phyloP scores from a whole-genome alignment of 2,888 invertebrate species.

The Noctua comes region DNA sequence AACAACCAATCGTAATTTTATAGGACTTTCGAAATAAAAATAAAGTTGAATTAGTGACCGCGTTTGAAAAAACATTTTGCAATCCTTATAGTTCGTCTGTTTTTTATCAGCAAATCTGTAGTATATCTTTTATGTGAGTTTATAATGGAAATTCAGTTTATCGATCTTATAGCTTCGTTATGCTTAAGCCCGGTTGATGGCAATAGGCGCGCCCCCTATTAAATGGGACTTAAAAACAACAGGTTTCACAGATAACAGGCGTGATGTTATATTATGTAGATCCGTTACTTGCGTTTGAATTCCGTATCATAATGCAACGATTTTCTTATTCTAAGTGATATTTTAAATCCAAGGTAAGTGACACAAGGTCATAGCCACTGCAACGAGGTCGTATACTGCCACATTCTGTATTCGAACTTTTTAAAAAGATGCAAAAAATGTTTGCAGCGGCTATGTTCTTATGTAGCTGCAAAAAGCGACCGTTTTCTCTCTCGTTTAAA shows the following conservation, averaged over 20 bases:
- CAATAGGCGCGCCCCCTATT: background rate
- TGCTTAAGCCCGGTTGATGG: background rate
- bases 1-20: background rate
- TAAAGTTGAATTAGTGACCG: background rate
- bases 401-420: conserved; percentile 64
- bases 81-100: background rate
- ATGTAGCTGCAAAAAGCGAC: conserved; percentile 81
- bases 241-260: background rate
- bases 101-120: background rate
- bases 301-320: background rate
- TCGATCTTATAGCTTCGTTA: background rate
- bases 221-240: background rate
- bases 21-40: background rate
- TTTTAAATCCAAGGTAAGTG: conserved; percentile 75
- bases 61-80: background rate
- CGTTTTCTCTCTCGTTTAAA: conserved; percentile 61
- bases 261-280: background rate
- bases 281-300: background rate
- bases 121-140: background rate
- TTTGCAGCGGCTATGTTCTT: conserved; percentile 91
- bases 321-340: conserved; percentile 21
- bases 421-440: conserved; percentile 47
- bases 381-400: conserved; percentile 79
- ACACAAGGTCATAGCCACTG: conserved; percentile 88
- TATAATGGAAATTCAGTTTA: background rate